phyloP scores from a whole-genome alignment of 2,113 vertebrate genomes.

The Lophochroa leadbeateri region DNA sequence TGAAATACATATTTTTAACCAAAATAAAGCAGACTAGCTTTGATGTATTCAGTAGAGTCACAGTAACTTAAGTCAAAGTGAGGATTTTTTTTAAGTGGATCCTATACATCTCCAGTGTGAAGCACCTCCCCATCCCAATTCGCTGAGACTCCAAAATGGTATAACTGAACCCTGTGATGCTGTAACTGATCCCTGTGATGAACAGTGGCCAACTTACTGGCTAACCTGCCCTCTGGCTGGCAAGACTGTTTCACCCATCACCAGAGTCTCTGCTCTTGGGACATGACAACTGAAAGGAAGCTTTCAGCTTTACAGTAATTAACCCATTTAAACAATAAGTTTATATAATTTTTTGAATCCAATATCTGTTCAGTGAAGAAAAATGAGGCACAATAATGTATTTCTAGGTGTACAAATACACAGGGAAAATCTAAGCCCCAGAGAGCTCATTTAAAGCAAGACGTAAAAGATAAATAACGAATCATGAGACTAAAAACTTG shows the following conservation, averaged over 20 bases:
- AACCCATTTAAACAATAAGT: not conserved
- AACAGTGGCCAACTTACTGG: not conserved
- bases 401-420: not conserved
- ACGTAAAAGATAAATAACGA: not conserved
- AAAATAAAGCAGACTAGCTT: not conserved
- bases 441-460: not conserved
- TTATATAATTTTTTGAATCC: not conserved
- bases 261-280: not conserved
- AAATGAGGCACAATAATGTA: not conserved
- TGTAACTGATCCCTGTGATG: not conserved
- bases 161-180: not conserved
- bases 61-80: not conserved
- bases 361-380: not conserved
- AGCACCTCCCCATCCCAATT: fast-evolving
- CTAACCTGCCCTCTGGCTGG: not conserved
- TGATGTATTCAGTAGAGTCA: not conserved
- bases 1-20: not conserved
- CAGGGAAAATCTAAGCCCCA: not conserved
- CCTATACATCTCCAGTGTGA: not conserved
- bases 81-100: not conserved
- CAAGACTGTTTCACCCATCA: not conserved
- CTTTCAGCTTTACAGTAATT: not conserved
- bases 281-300: not conserved
- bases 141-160: not conserved
- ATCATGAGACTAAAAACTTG: not conserved